A percentile compares a stretch with the other conserved stretches of the same genome.
phyloP scores from a whole-genome alignment of 2,888 invertebrate species.

The Andrena trimmerana region DNA sequence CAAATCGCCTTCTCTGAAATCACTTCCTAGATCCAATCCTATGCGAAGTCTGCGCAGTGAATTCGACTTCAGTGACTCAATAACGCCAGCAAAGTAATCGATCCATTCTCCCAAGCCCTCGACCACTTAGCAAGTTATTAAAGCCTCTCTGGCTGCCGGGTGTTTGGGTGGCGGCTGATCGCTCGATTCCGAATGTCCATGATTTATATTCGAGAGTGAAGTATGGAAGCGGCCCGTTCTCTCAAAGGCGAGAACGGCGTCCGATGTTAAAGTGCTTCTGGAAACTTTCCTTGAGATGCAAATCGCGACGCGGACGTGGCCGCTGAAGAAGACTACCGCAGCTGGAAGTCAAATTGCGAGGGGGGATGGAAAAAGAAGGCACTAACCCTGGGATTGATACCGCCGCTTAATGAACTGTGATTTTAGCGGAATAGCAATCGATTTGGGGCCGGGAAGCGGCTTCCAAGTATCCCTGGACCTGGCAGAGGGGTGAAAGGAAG shows the following conservation, averaged over 20 bases:
- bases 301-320: constrained; percentile 60
- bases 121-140: constrained; percentile 55
- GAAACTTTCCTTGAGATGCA: constrained; percentile 72
- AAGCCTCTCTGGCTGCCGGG: constrained; percentile 23
- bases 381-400: constrained; percentile 56
- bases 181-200: constrained; percentile 40
- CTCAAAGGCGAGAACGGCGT: constrained; percentile 58
- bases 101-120: neutral
- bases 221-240: constrained; percentile 22
- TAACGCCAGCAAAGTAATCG: constrained; percentile 44
- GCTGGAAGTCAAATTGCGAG: constrained; percentile 69
- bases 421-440: constrained; percentile 56
- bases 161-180: constrained; percentile 25
- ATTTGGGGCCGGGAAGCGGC: constrained; percentile 23
- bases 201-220: constrained; percentile 57
- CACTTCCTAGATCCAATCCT: neutral
- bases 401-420: constrained; percentile 68
- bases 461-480: neutral
- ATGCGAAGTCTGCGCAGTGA: constrained; percentile 32
- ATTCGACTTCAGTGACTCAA: constrained; percentile 21
- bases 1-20: neutral
- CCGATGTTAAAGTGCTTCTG: constrained; percentile 64
- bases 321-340: constrained; percentile 55
- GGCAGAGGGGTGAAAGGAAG: constrained; percentile 1
- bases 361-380: constrained; percentile 24